Evolutionary conservation across 2,797 vertebrate genomes (phyloP), one percentile per base, ranked within the genome.

Genomic region (Enteromius viviparus): DNA sequence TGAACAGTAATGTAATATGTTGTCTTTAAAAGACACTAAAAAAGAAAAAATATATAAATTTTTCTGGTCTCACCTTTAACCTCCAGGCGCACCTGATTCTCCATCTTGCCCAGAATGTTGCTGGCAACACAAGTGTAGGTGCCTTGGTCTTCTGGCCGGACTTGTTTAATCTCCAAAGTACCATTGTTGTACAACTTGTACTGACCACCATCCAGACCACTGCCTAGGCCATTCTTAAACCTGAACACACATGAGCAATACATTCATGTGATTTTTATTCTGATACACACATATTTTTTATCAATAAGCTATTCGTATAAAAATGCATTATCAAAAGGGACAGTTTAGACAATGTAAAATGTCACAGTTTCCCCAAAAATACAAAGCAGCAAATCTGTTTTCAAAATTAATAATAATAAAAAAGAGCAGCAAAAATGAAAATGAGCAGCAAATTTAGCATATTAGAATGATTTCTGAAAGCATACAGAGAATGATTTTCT

Each of bases 221-320:
- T 99, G 81, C 98, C 98, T 85, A 97, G 97, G 69, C 97, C 98
- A 0, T 99, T 98, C 94, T 98, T 99, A 94, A 99, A 99, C 98
- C 98, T 99, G 85, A 60, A 80, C 29, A 77, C 51, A 66, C 12
- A 81, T 74, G 42, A 17, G 82, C 21, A 47, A 19, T 1, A 68
- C 5, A 68, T 14, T 29, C n/a, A 60, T 60, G 4, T 9, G 0
- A 34, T 49, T 32, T 72, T 3, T 21, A 51, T 32, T 32, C 26
- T 21, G n/a, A 74, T 53, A 14, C 19, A 53, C 19, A 74, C 32
- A 12, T 1, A 4, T 21, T 53, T 51, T 17, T n/a, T 34, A 5
- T 42, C 37, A 14, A 1, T 42, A 42, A 14, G 10, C 42, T 45
- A 45, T 45, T 45, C 11, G 12, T 45, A 12, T 12, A 45, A 45